Base-by-base conservation (phyloP, 2,797 vertebrate genomes). In the Enoplosus armatus region DNA sequence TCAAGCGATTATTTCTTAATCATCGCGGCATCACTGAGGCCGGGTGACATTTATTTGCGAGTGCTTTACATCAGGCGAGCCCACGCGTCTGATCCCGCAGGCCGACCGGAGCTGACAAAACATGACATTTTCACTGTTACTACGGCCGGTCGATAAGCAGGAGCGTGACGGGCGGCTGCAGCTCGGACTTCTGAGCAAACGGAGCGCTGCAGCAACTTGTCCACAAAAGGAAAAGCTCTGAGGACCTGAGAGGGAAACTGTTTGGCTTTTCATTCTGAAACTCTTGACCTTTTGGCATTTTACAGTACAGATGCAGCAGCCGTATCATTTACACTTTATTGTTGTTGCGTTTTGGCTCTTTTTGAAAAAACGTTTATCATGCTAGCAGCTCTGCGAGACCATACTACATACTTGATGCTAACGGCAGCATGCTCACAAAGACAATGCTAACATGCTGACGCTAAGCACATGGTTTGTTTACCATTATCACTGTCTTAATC, bases 41-140 rank as follows among this genome's bases (percentile, higher is more conserved):
- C 22, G 47, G 0, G 56, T 72, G 80, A 85, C 82, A 85, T 82
- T 82, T 79, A 59, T 82, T 71, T 79, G 58, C 20, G 4, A 37
- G 54, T 1, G 31, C 20, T 77, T 73, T 76, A 29, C 80, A 65
- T 70, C 78, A 47, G 58, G 31, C n/a, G 15, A 76, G 31, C 35
- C 53, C 0, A 14, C 27, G 53, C 18, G 3, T 60, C 77, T 60
- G 35, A 83, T 72, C 58, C 20, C 4, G 5, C 15, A 0, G 63
- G 51, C 22, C 26, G 2, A 58, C 1, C 9, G 20, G 5, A 9
- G 65, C 66, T 9, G 48, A 68, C 59, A 51, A 22, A 45, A 85
- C 35, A 3, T 63, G 70, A 82, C 83, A 72, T 82, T 87, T 85
- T 61, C 66, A 39, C 69, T 15, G 53, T 67, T 77, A 53, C 29